Percentiles rank a stretch among this genome's conserved stretches.
Conservation (phyloP, 2,888 invertebrate species). For the Diplolepis rosae region DNA sequence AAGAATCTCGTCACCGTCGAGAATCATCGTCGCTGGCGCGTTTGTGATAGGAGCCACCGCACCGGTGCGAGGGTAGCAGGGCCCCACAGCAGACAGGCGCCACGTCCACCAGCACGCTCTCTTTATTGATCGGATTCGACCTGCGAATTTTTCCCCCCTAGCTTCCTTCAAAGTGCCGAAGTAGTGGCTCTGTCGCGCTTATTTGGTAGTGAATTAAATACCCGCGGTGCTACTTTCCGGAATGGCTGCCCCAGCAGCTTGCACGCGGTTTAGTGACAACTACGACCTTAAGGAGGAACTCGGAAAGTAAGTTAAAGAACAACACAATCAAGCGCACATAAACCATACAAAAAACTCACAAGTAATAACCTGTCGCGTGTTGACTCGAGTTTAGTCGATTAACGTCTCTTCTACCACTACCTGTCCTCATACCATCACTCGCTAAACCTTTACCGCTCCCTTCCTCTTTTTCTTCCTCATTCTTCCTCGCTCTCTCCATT, state of each 20-base stretch:
- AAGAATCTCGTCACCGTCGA: conserved; percentile 22
- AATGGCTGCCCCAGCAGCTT: conserved; percentile 92
- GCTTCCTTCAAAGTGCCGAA: conserved; percentile 45
- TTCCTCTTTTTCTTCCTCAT: conserved; percentile 24
- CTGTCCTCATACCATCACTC: conserved; percentile 6
- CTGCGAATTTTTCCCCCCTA: conserved; percentile 65
- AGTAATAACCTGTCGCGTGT: conserved; percentile 31
- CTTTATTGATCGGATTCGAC: conserved; percentile 72
- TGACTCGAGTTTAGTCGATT: conserved; percentile 1
- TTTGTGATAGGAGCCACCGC: conserved; percentile 42
- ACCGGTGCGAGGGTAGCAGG: conserved; percentile 39
- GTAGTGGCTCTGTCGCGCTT: conserved; percentile 54
- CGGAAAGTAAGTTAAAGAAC: conserved; percentile 90
- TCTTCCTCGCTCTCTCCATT: conserved; percentile 22
- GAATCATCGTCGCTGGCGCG: conserved; percentile 33
- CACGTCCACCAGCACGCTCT: conserved; percentile 34
- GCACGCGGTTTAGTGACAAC: conserved; percentile 99
- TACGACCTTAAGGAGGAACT: conserved; percentile 99
- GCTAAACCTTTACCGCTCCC: neutral
- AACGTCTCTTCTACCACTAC: conserved; percentile 28
- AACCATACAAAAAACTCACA: neutral
- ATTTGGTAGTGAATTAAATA: conserved; percentile 59
- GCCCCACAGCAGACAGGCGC: conserved; percentile 40
- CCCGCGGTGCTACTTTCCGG: conserved; percentile 69
- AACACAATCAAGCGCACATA: neutral